Percentiles rank a stretch among this genome's conserved stretches.
Conservation (phyloP, 2,113 vertebrate species). For the Lynx canadensis region DNA sequence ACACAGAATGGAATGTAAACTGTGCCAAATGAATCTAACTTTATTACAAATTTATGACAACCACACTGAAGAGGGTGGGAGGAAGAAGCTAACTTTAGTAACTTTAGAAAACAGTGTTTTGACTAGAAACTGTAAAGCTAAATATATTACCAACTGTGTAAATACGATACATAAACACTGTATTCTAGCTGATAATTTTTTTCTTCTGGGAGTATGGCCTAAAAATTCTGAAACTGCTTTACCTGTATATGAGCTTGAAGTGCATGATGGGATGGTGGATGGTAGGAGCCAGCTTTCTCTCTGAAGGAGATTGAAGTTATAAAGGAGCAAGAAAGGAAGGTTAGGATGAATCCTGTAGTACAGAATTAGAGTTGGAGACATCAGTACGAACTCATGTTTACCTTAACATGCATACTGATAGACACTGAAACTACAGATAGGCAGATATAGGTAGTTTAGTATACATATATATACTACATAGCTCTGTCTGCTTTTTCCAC, state of each 20-base stretch:
- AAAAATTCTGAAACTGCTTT: constrained; percentile 49
- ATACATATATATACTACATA: neutral
- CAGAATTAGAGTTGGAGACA: neutral
- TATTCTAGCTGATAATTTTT: neutral
- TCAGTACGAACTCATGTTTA: neutral
- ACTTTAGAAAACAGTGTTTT: neutral
- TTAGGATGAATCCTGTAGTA: neutral
- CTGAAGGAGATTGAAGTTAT: neutral
- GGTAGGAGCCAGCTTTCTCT: neutral
- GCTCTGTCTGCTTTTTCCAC: neutral
- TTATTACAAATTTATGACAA: constrained; percentile 30
- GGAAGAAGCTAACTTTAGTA: neutral
- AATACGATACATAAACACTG: neutral
- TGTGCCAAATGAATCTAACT: neutral
- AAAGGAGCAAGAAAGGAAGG: neutral
- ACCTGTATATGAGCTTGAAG: neutral
- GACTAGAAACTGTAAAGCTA: neutral
- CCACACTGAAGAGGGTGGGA: neutral
- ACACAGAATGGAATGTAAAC: neutral
- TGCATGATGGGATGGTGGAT: neutral
- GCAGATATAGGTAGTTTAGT: neutral
- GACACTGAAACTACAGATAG: neutral
- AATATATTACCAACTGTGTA: neutral
- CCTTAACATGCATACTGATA: neutral
- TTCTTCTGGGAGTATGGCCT: neutral